Base-by-base conservation (phyloP, 2,888 invertebrate species). In the Ditula angustiorana region DNA sequence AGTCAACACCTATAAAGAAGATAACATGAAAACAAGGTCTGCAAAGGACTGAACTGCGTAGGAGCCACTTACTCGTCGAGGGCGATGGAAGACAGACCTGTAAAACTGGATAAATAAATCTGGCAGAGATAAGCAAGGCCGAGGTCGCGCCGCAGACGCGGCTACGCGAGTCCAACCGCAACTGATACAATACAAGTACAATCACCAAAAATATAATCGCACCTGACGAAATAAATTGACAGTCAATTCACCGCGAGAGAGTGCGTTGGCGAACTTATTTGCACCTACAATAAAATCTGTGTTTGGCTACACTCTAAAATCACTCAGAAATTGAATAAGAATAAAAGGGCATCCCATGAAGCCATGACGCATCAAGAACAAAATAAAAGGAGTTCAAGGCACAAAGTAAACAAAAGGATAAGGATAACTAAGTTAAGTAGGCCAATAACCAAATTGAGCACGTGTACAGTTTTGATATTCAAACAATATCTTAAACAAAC, bases 51-150 rank as follows among this genome's bases (percentile, higher is more conserved):
- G 50, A 35, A 46, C 30, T 21, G 44, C 47, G 46, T 30, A 53
- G 59, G 30, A 61, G 35, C 35, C 41, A 30, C n/a, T n/a, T 35
- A 33, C 49, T 61, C 71, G 72, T 61, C 71, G 72, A 67, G 68
- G 73, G 62, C 68, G 63, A 61, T 56, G 71, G 69, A 77, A 73
- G 70, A 61, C 74, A 71, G 52, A 71, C 66, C 72, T 67, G 70
- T 74, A 73, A 80, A 79, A 77, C 72, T 78, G 74, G 73, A 74
- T 74, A 78, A 77, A 80, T 80, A 79, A 84, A 83, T 82, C 81
- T 77, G 77, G 74, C 69, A 66, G 72, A 78, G 81, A 82, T 83
- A 83, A 85, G 81, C 79, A 80, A 81, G 82, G 83, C 80, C 87
- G 82, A 87, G 88, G 86, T 81, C 84, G 67, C 26, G 66, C 67